phyloP scores from a whole-genome alignment of 2,797 vertebrate genomes.

The Pseudochaenichthys georgianus region DNA sequence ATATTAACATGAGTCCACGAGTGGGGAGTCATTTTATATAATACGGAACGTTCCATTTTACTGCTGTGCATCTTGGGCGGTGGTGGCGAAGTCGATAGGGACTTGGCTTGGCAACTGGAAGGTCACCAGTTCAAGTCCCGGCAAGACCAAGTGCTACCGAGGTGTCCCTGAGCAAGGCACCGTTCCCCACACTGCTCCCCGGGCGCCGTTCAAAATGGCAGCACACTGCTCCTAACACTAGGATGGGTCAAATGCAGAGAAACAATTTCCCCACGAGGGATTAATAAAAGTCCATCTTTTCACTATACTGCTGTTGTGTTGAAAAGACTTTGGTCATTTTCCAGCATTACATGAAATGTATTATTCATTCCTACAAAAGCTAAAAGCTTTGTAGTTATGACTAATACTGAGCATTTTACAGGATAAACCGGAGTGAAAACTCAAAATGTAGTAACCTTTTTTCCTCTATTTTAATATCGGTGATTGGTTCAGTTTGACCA shows the following conservation, averaged over 20 bases:
- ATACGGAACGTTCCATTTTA: conserved; percentile 8
- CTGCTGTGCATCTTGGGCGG: background rate
- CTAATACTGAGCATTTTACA: conserved; percentile 41
- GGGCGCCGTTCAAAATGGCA: no score
- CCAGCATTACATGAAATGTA: conserved; percentile 6
- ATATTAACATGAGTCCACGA: background rate
- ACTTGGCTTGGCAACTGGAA: no score
- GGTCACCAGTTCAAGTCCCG: no score
- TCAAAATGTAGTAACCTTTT: background rate
- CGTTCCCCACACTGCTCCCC: no score
- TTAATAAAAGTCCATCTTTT: background rate
- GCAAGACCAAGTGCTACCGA: no score
- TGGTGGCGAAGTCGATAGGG: no score
- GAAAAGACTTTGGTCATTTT: conserved; percentile 42
- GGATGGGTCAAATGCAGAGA: no score
- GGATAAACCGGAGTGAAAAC: conserved; percentile 3
- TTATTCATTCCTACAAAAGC: conserved; percentile 34
- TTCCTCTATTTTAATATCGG: background rate
- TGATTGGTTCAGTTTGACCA: background rate
- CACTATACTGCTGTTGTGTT: conserved; percentile 7
- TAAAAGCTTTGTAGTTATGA: conserved; percentile 44
- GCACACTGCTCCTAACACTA: no score
- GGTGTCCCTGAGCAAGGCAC: no score
- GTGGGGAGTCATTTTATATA: conserved; percentile 11
- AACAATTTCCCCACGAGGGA: no score